phyloP scores from a whole-genome alignment of 2,888 invertebrate species.

The Polydrusus tereticollis region DNA sequence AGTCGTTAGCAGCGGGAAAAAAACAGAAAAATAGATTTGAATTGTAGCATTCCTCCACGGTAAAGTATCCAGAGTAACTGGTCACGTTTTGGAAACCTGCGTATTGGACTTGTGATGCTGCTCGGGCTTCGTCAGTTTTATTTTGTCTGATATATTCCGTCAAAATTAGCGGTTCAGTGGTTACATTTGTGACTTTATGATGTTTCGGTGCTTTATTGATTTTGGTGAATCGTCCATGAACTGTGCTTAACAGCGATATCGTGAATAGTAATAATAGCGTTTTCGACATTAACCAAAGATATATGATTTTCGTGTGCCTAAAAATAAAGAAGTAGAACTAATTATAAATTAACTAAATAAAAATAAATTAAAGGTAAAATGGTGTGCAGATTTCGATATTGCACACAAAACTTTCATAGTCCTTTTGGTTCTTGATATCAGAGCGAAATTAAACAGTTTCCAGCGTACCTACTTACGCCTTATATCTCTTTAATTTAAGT shows the following conservation, averaged over 20 bases:
- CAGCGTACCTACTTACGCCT: no score
- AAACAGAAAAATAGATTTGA: constrained; percentile 93
- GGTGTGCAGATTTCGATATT: no score
- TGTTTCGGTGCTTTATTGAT: constrained; percentile 33
- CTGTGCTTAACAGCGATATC: neutral
- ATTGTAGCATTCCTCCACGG: constrained; percentile 79
- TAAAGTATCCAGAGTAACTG: constrained; percentile 84
- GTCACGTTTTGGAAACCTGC: constrained; percentile 71
- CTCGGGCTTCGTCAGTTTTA: constrained; percentile 74
- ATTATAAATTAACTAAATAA: neutral
- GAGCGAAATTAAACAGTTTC: no score
- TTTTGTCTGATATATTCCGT: constrained; percentile 80
- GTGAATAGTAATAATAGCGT: neutral
- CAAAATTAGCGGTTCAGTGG: constrained; percentile 74
- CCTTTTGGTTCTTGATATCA: no score
- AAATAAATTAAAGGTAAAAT: no score
- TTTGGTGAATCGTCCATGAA: neutral
- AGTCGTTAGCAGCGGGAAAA: constrained; percentile 75
- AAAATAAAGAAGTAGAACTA: neutral
- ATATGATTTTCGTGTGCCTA: neutral
- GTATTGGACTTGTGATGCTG: constrained; percentile 69
- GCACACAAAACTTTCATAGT: no score
- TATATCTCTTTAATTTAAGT: no score
- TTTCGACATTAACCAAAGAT: neutral
- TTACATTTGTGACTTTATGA: constrained; percentile 27